Percentiles rank a stretch among this genome's conserved stretches.
phyloP scores from a whole-genome alignment of 2,113 vertebrate genomes.

The Leptodactylus fuscus region DNA sequence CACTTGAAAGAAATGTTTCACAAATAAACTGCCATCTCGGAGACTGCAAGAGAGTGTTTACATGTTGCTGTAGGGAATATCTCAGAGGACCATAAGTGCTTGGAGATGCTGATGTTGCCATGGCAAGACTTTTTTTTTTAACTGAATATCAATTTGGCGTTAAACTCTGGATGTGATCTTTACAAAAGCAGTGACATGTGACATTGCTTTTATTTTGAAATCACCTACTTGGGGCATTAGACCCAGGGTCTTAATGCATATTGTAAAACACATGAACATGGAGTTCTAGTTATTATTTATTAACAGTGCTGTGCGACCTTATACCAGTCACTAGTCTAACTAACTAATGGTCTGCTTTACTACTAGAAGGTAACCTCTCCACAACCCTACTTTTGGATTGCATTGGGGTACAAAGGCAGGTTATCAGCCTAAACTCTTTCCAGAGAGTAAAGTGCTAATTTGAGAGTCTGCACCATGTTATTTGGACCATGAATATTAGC shows the following conservation, averaged over 20 bases:
- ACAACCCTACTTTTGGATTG: too few relatives aligned
- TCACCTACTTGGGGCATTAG: neutral
- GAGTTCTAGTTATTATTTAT: neutral
- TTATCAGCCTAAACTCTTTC: too few relatives aligned
- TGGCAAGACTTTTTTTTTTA: slow-evolving; percentile 35
- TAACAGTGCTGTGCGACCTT: neutral
- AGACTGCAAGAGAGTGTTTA: slow-evolving; percentile 46
- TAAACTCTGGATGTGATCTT: slow-evolving; percentile 24
- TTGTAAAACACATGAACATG: neutral
- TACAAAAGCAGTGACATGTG: neutral
- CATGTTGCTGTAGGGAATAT: slow-evolving; percentile 41
- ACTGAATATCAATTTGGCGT: slow-evolving; percentile 20
- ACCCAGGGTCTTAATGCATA: neutral
- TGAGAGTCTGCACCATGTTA: too few relatives aligned
- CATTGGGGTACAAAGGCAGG: too few relatives aligned
- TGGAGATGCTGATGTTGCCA: slow-evolving; percentile 50
- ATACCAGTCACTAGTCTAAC: too few relatives aligned
- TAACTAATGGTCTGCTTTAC: too few relatives aligned
- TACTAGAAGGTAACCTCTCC: too few relatives aligned
- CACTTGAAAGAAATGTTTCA: slow-evolving; percentile 31
- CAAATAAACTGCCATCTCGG: slow-evolving; percentile 16
- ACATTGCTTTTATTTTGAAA: neutral
- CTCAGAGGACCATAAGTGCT: slow-evolving; percentile 33
- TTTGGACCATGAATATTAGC: too few relatives aligned
- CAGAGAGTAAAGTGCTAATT: too few relatives aligned